Conservation (phyloP, 1,140 invertebrate genomes). For the Pogonomyrmex californicus region DNA sequence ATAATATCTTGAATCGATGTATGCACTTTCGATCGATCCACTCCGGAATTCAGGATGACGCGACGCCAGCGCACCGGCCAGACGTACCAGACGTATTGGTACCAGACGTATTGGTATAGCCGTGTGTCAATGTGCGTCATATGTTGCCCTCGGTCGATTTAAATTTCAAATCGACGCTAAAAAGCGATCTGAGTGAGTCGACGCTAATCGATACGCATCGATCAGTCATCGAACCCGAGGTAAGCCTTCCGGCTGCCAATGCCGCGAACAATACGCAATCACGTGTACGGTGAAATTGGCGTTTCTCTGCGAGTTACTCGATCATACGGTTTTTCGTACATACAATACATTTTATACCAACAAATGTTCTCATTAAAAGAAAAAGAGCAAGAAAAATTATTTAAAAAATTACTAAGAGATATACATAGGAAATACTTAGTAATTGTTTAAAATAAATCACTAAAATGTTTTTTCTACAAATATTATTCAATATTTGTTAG, state of each 20-base stretch:
- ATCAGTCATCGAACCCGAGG: constrained; percentile 43
- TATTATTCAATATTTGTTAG: constrained; percentile 20
- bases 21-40: constrained; percentile 37
- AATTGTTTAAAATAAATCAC: neutral
- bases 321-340: constrained; percentile 14
- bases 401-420: neutral
- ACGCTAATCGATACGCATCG: constrained; percentile 50
- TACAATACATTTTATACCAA: neutral
- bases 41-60: neutral
- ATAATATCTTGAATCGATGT: constrained; percentile 57
- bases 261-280: constrained; percentile 20
- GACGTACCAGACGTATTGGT: neutral
- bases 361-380: neutral
- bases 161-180: constrained; percentile 55
- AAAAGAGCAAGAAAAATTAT: neutral
- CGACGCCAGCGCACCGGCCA: constrained; percentile 16
- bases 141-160: constrained; percentile 42
- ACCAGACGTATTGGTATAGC: neutral
- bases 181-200: constrained; percentile 44
- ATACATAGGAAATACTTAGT: neutral
- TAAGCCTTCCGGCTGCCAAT: constrained; percentile 35
- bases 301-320: constrained; percentile 11
- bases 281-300: constrained; percentile 25
- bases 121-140: constrained; percentile 36
- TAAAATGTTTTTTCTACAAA: neutral